Evolutionary conservation across 2,888 invertebrate species (phyloP).

Genomic region (Xylocampa areola): DNA sequence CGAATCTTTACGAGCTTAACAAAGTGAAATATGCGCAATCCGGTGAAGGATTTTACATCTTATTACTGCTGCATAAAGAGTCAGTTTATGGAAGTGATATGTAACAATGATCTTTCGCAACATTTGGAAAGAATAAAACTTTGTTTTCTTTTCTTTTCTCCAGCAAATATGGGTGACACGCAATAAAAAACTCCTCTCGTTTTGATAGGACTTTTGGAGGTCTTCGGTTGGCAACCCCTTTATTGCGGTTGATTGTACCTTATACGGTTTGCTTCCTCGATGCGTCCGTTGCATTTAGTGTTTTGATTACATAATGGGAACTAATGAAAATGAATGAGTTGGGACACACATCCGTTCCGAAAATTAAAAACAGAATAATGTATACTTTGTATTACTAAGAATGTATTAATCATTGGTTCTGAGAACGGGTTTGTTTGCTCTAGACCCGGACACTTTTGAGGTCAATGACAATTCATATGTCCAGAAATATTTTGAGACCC

Average conservation of each 20-base stretch:
- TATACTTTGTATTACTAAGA: constrained; percentile 50
- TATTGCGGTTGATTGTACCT: constrained; percentile 63
- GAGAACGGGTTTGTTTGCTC: constrained; percentile 53
- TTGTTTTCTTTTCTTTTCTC: constrained; percentile 72
- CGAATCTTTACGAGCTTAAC: constrained; percentile 85
- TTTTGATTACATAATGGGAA: constrained; percentile 68
- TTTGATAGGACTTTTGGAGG: constrained; percentile 63
- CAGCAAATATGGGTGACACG: constrained; percentile 68
- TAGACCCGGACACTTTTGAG: constrained; percentile 45
- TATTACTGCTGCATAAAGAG: constrained; percentile 76
- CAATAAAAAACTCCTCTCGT: constrained; percentile 65
- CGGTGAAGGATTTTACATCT: constrained; percentile 80
- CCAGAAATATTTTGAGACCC: constrained; percentile 37
- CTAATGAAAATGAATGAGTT: constrained; percentile 71
- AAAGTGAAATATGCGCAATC: constrained; percentile 82
- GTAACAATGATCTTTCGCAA: constrained; percentile 69
- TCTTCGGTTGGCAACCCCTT: constrained; percentile 66
- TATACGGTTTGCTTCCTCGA: constrained; percentile 69
- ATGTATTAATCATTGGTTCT: constrained; percentile 55
- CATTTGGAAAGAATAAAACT: constrained; percentile 72
- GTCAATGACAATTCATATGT: constrained; percentile 49
- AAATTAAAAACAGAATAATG: constrained; percentile 59
- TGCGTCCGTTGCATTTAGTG: constrained; percentile 58
- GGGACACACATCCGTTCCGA: constrained; percentile 58
- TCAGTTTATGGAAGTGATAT: constrained; percentile 72